A percentile compares a stretch with the other conserved stretches of the same genome.
Conservation (phyloP, 1,140 invertebrate genomes). For the Gerris buenoi region DNA sequence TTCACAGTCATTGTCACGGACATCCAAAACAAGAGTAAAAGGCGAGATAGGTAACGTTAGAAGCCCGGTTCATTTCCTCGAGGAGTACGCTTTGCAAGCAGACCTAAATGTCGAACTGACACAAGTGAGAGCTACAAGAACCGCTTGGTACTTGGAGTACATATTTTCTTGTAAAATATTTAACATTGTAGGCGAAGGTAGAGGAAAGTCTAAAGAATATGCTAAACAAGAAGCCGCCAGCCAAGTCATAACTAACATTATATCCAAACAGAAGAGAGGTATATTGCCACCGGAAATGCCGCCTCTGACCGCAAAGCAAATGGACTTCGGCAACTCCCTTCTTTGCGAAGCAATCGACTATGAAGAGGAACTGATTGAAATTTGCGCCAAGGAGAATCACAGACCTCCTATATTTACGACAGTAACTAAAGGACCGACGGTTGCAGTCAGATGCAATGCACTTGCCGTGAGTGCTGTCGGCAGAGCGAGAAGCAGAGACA, state of each 20-base stretch:
- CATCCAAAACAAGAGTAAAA: not conserved
- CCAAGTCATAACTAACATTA: not conserved
- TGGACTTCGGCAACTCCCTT: not conserved
- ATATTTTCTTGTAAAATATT: not conserved
- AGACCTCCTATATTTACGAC: not conserved
- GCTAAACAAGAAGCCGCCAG: not conserved
- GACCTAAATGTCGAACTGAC: not conserved
- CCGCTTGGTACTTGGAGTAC: not conserved
- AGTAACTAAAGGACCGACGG: not conserved
- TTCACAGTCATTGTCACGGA: not conserved
- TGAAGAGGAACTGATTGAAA: not conserved
- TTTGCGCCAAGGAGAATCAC: not conserved
- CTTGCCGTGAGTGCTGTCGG: not conserved
- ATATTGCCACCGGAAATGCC: not conserved
- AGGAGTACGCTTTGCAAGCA: not conserved
- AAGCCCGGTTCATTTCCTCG: not conserved
- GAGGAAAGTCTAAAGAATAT: not conserved
- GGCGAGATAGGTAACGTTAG: not conserved
- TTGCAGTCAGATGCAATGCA: not conserved
- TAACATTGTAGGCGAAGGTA: not conserved
- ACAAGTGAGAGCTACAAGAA: not conserved
- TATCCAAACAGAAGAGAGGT: not conserved
- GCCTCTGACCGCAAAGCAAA: not conserved
- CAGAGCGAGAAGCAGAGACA: not conserved
- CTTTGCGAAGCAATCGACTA: not conserved